Conservation (phyloP, 1,140 invertebrate genomes). For the Sarcophaga bullata region DNA sequence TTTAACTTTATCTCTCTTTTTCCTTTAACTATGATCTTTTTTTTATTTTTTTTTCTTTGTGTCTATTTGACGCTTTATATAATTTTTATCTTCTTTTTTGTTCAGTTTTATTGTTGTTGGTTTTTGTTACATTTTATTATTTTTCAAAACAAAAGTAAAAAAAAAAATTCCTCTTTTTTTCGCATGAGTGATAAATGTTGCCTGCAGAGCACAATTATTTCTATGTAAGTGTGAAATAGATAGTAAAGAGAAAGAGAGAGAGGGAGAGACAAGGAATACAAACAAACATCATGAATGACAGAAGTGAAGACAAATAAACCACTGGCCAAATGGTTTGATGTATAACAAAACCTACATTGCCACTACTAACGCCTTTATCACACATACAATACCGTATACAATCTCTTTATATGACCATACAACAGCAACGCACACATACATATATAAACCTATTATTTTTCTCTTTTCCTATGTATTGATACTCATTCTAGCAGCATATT, state of each 20-base stretch:
- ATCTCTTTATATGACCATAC: neutral
- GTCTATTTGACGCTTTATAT: conserved; percentile 7
- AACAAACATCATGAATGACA: conserved; percentile 26
- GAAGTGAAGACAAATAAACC: conserved; percentile 22
- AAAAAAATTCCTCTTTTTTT: neutral
- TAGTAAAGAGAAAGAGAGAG: no score
- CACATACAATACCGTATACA: neutral
- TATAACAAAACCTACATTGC: no score
- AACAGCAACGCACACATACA: neutral
- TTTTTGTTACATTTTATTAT: no score
- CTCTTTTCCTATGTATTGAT: neutral
- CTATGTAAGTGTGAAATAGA: neutral
- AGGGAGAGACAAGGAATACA: neutral
- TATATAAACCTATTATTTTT: neutral
- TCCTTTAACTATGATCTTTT: neutral
- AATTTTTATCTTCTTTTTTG: conserved; percentile 7
- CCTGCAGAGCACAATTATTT: neutral
- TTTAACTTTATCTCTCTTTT: neutral
- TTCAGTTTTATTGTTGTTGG: neutral
- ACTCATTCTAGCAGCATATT: neutral
- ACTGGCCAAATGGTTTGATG: neutral
- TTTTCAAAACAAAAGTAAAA: no score
- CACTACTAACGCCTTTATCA: no score
- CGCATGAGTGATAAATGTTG: conserved; percentile 21
- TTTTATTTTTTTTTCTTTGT: neutral